Evolutionary conservation across 2,113 vertebrate species (phyloP).

Genomic region (Lophura nycthemera): DNA sequence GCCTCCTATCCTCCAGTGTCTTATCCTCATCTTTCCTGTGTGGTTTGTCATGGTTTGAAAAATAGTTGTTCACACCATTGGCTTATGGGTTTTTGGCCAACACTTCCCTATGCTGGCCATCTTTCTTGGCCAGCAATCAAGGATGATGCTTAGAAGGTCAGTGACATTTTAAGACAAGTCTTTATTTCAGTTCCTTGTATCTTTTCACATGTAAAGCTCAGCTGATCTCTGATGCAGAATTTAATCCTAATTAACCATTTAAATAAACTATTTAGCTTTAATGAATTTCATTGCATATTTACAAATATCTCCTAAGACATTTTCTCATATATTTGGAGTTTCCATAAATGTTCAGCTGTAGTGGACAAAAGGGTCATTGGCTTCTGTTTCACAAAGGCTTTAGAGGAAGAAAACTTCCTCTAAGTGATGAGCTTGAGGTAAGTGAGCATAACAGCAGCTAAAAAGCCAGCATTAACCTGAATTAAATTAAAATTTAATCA

Average conservation of each 20-base stretch:
- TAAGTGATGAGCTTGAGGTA: not conserved
- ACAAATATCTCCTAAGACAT: not conserved
- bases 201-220: not conserved
- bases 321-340: not conserved
- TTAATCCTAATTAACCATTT: not conserved
- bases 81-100: not conserved
- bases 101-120: not conserved
- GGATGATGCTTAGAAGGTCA: not conserved
- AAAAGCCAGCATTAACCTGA: not conserved
- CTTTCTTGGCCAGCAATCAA: not conserved
- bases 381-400: not conserved
- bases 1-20: not conserved
- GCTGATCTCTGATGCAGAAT: not conserved
- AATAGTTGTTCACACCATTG: not conserved
- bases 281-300: not conserved
- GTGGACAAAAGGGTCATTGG: too few species aligned
- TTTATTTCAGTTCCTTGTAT: not conserved
- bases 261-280: not conserved
- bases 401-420: not conserved
- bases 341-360: not conserved
- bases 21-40: not conserved
- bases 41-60: rapidly evolving
- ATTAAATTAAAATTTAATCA: not conserved
- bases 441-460: not conserved
- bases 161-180: not conserved